phyloP scores from a whole-genome alignment of 2,888 invertebrate genomes.

The Caenorhabditis sp. region DNA sequence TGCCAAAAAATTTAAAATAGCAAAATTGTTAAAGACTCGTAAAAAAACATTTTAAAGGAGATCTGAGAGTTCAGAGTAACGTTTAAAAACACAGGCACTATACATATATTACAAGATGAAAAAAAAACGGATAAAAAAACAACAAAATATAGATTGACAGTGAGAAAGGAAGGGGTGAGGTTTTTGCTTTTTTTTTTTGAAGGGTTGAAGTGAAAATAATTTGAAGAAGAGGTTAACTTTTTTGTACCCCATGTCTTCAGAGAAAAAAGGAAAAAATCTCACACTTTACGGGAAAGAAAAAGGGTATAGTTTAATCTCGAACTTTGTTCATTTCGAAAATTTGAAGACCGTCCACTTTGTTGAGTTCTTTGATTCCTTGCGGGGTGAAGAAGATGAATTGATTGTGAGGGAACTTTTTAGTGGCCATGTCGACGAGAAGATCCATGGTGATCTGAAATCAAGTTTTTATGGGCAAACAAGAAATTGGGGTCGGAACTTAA shows the following conservation, averaged over 20 bases:
- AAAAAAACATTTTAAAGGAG: not conserved
- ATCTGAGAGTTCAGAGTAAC: not conserved
- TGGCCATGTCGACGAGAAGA: conserved; percentile 60
- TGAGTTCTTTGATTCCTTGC: conserved; percentile 62
- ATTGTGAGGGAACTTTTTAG: conserved; percentile 49
- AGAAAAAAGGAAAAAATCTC: too few species aligned
- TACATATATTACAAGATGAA: not conserved
- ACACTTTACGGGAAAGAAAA: too few species aligned
- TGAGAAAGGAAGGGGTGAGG: not conserved
- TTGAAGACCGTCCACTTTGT: conserved; percentile 40
- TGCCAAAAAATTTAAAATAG: not conserved
- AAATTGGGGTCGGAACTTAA: not conserved
- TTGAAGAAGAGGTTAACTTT: too few species aligned
- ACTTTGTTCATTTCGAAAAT: conserved; percentile 52
- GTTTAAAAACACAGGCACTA: not conserved
- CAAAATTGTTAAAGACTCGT: not conserved
- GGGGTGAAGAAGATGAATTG: conserved; percentile 70
- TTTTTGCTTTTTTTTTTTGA: too few species aligned
- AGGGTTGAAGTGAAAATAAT: too few species aligned
- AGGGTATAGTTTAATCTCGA: not conserved
- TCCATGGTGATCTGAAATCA: conserved; percentile 65
- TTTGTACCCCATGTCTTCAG: too few species aligned
- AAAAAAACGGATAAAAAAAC: not conserved
- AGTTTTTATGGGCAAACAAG: too few species aligned
- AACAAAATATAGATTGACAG: not conserved